Base-by-base conservation (phyloP, 2,797 vertebrate genomes). In the Tokudaia muenninki region DNA sequence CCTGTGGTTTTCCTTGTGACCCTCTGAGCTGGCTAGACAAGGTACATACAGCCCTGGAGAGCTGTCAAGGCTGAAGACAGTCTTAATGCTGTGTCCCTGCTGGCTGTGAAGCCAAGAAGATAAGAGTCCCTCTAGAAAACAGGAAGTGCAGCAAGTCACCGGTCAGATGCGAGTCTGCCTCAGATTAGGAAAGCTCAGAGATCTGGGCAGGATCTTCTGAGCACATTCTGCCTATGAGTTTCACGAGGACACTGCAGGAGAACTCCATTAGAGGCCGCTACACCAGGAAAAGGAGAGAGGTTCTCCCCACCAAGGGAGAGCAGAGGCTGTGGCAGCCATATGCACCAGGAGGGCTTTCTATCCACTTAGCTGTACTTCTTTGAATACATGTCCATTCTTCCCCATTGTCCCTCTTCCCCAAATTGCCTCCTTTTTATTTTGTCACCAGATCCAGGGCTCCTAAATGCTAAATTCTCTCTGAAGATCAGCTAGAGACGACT, bases 71-170 rank as follows among this genome's bases (percentile, higher is more conserved):
- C n/a, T 41, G n/a, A 59, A 59, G 34, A 61, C 80, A 41, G 31
- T 55, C n/a, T 57, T 52, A n/a, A 12, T 57, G 22, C 72, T 82
- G 86, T 75, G 21, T 97, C 87, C 31, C 94, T 95, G 47, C 31
- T 57, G 61, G 37, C 41, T 84, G 44, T 94, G 67, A 79, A 88
- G 16, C 31, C 31, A 12, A 50, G 82, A 95, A 83, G 37, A 31
- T 75, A 80, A 80, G 87, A 77, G 29, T 70, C 75, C 41, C 26
- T 63, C 78, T n/a, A 52, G 24, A 57, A 94, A 92, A 70, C 52
- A 84, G 50, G 52, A 52, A 80, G n/a, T 83, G 22, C 31, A 90
- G 34, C 47, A 84, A 92, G 31, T 17, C 50, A 44, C 74, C 37
- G 52, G 61, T 82, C 90, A 95, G 74, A 86, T 41, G 14, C 37